These are phyloP conservation scores for Rhorus exstirpatorius DNA, from an alignment of 2,888 invertebrate species.

Conservation along the genomic window DNA sequence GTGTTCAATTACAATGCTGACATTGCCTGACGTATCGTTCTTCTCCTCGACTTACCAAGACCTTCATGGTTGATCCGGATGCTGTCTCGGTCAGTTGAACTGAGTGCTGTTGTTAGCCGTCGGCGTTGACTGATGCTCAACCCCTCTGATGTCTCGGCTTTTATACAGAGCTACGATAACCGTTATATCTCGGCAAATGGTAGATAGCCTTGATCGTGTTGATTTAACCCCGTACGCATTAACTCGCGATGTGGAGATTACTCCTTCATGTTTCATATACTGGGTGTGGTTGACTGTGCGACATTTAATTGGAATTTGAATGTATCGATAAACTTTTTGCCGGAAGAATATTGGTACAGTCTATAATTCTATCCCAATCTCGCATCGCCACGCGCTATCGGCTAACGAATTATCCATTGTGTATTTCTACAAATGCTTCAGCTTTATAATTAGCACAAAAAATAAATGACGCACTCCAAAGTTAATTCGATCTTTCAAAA, in stretches of 20 bases:
- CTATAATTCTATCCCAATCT: conserved; percentile 26
- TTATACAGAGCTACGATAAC: conserved; percentile 70
- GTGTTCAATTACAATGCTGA: neutral
- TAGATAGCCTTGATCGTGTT: conserved; percentile 50
- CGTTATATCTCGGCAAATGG: conserved; percentile 35
- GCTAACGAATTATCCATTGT: neutral
- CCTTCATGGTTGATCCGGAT: conserved; percentile 74
- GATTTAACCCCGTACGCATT: conserved; percentile 61
- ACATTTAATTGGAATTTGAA: conserved; percentile 60
- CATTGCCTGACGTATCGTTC: conserved; percentile 2
- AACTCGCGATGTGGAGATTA: conserved; percentile 35
- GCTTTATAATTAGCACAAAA: neutral
- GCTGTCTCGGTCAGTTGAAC: conserved; percentile 49
- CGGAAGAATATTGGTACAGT: conserved; percentile 27
- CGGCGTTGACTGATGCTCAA: conserved; percentile 70
- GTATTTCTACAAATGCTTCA: neutral
- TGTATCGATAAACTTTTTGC: conserved; percentile 48
- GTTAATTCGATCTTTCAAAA: neutral
- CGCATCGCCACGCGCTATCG: neutral
- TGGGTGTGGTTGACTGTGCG: conserved; percentile 65
- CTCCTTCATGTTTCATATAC: conserved; percentile 27
- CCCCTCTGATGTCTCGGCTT: conserved; percentile 65
- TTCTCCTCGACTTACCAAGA: conserved; percentile 72
- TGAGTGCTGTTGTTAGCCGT: conserved; percentile 58
- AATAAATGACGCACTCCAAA: neutral